Evolutionary conservation across 2,113 vertebrate genomes (phyloP), one percentile per base, ranked within the genome.

Genomic region (Ageneiosus marmoratus): DNA sequence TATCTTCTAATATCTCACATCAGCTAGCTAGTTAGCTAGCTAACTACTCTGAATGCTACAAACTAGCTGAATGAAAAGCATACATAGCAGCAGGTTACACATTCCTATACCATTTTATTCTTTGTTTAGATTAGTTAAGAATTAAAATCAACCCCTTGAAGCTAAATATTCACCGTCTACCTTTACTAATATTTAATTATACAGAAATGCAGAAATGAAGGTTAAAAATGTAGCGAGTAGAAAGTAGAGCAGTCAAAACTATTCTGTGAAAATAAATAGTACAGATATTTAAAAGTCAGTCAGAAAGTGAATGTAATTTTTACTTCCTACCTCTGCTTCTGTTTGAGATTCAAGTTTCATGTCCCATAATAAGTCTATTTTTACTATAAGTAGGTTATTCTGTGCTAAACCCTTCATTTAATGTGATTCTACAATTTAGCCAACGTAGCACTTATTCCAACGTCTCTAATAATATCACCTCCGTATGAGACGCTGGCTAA

Each of bases 401-500:
- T 6, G 15, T 15, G 20, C 20, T 16, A 77, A 77, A 44, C 34
- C 50, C 51, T 37, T 16, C 7, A 75, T 32, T 75, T 76, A 58
- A 56, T 56, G 34, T 13, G 11, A 77, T 41, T 56, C 10, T 34
- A 41, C 75, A 15, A 55, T 77, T 77, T 24, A 32, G 51, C 29
- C 32, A 8, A 53, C n/a, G 1, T 16, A 34, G 16, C 48, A 24
- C 10, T 77, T 58, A 58, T 41, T 2, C 51, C 34, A 58, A 58
- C 32, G 24, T 58, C 29, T 9, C 11, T 55, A 76, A 53, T 77
- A 77, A 53, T 77, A 77, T 77, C 76, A 27, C 7, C 24, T 60
- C 34, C 11, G 9, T 27, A n/a, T 10, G 37, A n/a, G 55, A 58
- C 46, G 34, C 55, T 18, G 13, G 37, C 37, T 78, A 78, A 78